Conservation (phyloP, 2,888 invertebrate species). For the Diaperis boleti region DNA sequence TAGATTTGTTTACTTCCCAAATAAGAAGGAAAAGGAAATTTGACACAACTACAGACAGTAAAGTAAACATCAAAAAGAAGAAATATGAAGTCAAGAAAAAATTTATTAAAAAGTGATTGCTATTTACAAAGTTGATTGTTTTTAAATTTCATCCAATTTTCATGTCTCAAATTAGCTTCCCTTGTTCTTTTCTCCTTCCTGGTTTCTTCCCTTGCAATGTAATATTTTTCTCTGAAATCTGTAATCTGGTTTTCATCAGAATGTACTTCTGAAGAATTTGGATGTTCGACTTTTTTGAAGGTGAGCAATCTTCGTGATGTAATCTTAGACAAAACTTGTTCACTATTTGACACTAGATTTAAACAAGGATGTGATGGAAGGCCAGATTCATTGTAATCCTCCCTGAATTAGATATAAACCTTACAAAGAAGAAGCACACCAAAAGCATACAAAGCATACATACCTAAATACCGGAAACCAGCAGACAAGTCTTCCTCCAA, state of each 20-base stretch:
- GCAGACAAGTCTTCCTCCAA: slow-evolving; percentile 88
- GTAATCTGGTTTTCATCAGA: slow-evolving; percentile 62
- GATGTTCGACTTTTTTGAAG: slow-evolving; percentile 80
- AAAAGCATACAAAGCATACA: too few species aligned
- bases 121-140: slow-evolving; percentile 39
- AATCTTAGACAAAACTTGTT: slow-evolving; percentile 86
- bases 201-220: slow-evolving; percentile 75
- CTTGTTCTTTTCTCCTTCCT: slow-evolving; percentile 72
- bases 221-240: slow-evolving; percentile 78
- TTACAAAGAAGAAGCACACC: too few species aligned
- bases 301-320: slow-evolving; percentile 88
- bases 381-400: slow-evolving; percentile 77
- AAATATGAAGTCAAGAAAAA: too few species aligned
- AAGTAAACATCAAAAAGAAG: slow-evolving; percentile 17
- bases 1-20: slow-evolving; percentile 54
- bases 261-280: slow-evolving; percentile 61
- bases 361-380: slow-evolving; percentile 88
- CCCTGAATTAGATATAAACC: too few species aligned
- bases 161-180: slow-evolving; percentile 60
- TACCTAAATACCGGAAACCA: slow-evolving; percentile 95
- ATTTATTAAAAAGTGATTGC: background rate
- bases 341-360: slow-evolving; percentile 83
- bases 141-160: slow-evolving; percentile 54
- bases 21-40: slow-evolving; percentile 32
- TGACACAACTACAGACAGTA: slow-evolving; percentile 58